Evolutionary conservation across 2,888 invertebrate genomes (phyloP).

Genomic region (Machimus rusticus): DNA sequence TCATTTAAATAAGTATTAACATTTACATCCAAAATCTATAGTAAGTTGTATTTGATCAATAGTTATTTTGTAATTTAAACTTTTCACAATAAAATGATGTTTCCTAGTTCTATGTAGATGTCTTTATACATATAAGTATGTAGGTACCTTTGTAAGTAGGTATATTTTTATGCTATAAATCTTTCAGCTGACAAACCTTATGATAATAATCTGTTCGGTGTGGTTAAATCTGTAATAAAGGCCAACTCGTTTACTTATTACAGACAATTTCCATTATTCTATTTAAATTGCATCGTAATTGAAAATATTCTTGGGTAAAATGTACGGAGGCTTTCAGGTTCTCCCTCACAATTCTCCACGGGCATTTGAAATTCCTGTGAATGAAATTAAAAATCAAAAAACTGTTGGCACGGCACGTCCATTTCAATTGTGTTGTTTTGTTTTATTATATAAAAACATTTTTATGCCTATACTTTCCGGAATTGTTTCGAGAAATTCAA

Average conservation of each 20-base stretch:
- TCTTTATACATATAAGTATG: no score
- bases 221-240: background rate
- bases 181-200: background rate
- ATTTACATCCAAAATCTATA: no score
- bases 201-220: background rate
- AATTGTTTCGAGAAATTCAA: background rate
- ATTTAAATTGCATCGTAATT: background rate
- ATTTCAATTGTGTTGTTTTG: background rate
- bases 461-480: background rate
- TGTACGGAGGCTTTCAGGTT: background rate
- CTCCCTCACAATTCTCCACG: background rate
- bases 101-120: no score
- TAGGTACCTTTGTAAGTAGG: background rate
- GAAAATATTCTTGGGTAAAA: background rate
- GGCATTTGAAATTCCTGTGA: background rate
- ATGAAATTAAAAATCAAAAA: background rate
- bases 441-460: background rate
- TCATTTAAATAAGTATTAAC: no score
- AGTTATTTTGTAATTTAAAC: no score
- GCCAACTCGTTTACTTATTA: background rate
- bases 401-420: background rate
- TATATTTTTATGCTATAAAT: background rate
- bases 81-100: no score
- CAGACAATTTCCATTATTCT: background rate
- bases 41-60: no score